Evolutionary conservation across 2,113 vertebrate genomes (phyloP), one percentile per base, ranked within the genome.

Genomic region (Hylia prasina): DNA sequence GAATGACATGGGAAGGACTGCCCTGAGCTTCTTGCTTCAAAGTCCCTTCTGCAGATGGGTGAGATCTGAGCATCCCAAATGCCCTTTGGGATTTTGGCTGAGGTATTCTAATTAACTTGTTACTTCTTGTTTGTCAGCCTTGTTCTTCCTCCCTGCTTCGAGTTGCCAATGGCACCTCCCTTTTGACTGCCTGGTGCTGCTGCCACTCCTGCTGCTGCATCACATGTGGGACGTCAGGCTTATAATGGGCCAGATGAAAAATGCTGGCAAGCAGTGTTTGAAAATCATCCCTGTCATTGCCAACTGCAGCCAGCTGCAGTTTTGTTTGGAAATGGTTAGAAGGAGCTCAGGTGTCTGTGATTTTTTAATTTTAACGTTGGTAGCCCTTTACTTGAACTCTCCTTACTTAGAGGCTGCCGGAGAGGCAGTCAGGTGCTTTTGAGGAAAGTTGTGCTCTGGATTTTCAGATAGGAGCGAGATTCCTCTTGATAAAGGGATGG

Each of bases 211-310:
- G 33, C n/a, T 31, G 15, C 51, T 57, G n/a, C 23, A 40, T 14
- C n/a, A 2, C 1, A 0, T 7, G 13, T 6, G 19, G n/a, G 6
- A 10, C 11, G 4, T 10, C 35, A n/a, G 10, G 4, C 6, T 77
- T 50, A 20, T 27, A 15, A 24, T 17, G 25, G 47, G 30, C 27
- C 31, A 50, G 18, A 3, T 3, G 4, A 17, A 27, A 63, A 50
- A 19, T 22, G 39, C 44, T 82, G 35, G 37, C 21, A 23, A 31
- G 50, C 37, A 15, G 10, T 4, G 22, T 40, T 53, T 72, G 40
- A 23, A 68, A 27, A 18, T 13, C 1, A 33, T 6, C 15, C 31
- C 42, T 13, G 12, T 9, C 30, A 6, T 15, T 94, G 65, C n/a
- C 35, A 35, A 1, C 25, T 40, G 2, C 17, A 66, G 50, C n/a